These are phyloP conservation scores for Bathybates hornii DNA, from an alignment of 2,113 vertebrate genomes.

Conservation along the genomic window DNA sequence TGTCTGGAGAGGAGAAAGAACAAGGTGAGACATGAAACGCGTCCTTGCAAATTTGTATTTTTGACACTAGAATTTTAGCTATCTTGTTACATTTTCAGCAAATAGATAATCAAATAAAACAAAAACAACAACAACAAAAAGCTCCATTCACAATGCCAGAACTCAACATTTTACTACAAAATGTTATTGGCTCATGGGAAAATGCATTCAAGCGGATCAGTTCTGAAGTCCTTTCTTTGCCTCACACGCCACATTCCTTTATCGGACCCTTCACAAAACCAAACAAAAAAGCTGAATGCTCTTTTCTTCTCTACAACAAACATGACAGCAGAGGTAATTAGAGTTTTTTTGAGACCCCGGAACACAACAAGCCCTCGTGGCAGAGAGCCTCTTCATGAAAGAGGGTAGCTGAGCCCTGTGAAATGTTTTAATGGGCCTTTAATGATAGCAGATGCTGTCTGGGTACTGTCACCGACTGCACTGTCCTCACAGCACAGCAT, in stretches of 20 bases:
- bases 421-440: slow-evolving; percentile 49
- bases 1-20: slow-evolving; percentile 77
- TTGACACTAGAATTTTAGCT: background rate
- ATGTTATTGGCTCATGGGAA: background rate
- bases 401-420: slow-evolving; percentile 13
- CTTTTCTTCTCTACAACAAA: background rate
- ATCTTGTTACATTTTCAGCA: background rate
- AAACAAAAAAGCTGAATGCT: background rate
- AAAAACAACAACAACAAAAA: background rate
- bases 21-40: background rate
- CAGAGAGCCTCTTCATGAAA: background rate
- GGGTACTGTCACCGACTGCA: slow-evolving; percentile 4
- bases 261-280: background rate
- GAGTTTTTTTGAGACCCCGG: background rate
- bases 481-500: background rate
- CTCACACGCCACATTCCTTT: background rate
- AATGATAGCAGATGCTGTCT: slow-evolving; percentile 47
- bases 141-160: background rate
- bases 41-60: background rate
- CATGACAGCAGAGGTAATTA: slow-evolving; percentile 31
- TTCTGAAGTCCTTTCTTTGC: background rate
- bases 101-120: background rate
- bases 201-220: background rate
- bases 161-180: background rate
- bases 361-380: slow-evolving; percentile 6